phyloP scores from a whole-genome alignment of 2,888 invertebrate genomes.

The Lasioglossum zephyrum region DNA sequence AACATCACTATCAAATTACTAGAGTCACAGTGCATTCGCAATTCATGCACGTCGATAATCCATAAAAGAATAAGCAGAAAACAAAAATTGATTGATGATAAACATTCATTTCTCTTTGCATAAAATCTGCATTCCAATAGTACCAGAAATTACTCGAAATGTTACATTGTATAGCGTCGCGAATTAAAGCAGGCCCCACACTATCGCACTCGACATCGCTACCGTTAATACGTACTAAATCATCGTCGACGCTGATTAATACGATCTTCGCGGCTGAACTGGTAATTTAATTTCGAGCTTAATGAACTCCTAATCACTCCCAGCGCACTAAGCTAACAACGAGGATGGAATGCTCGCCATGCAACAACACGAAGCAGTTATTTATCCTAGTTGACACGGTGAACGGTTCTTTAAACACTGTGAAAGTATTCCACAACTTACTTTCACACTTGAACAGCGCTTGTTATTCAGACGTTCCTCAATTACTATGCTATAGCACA shows the following conservation, averaged over 20 bases:
- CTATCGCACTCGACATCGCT: neutral
- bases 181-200: neutral
- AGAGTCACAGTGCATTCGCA: neutral
- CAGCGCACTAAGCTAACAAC: neutral
- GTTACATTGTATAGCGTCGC: neutral
- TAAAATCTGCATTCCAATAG: neutral
- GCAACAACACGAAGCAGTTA: neutral
- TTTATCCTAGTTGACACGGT: neutral
- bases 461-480: neutral
- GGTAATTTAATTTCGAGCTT: slow-evolving; percentile 20
- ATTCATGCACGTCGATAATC: neutral
- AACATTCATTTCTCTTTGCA: neutral
- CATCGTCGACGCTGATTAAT: slow-evolving; percentile 17
- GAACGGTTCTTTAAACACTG: neutral
- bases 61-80: neutral
- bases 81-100: neutral
- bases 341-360: neutral
- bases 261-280: slow-evolving; percentile 10
- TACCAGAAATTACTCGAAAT: neutral
- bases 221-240: slow-evolving; percentile 13
- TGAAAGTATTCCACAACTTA: neutral
- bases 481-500: neutral
- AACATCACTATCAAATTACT: neutral
- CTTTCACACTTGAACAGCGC: neutral
- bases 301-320: neutral